phyloP scores from a whole-genome alignment of 2,888 invertebrate genomes.

The Stenoptilia bipunctidactyla region DNA sequence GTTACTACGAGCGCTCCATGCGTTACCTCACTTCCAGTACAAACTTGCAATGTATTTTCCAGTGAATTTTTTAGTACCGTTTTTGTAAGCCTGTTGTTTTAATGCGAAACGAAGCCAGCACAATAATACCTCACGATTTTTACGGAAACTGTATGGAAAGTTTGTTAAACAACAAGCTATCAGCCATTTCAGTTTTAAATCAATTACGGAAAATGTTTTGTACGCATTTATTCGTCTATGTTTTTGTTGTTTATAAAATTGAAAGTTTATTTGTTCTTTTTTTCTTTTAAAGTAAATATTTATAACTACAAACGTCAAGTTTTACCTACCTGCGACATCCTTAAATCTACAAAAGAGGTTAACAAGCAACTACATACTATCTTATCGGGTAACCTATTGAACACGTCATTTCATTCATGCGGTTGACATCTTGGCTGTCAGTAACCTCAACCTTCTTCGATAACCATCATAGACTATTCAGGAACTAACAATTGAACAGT shows the following conservation, averaged over 20 bases:
- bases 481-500: slow-evolving; percentile 50
- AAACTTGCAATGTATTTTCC: slow-evolving; percentile 65
- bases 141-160: neutral
- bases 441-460: slow-evolving; percentile 53
- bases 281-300: too few relatives aligned
- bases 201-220: too few relatives aligned
- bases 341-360: slow-evolving; percentile 16
- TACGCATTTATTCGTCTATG: too few relatives aligned
- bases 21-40: slow-evolving; percentile 65
- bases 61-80: slow-evolving; percentile 68
- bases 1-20: slow-evolving; percentile 66
- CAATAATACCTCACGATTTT: neutral
- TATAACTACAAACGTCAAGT: slow-evolving; percentile 25
- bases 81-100: slow-evolving; percentile 63
- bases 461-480: slow-evolving; percentile 58
- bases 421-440: slow-evolving; percentile 67
- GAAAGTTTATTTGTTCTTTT: too few relatives aligned
- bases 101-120: slow-evolving; percentile 43
- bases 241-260: too few relatives aligned
- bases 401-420: slow-evolving; percentile 37
- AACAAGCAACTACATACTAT: slow-evolving; percentile 28
- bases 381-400: slow-evolving; percentile 45
- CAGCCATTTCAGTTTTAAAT: slow-evolving; percentile 3
- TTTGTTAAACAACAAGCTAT: neutral
- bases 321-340: slow-evolving; percentile 27